Evolutionary conservation across 2,797 vertebrate genomes (phyloP).

Genomic region (Brachyalestes nurse): DNA sequence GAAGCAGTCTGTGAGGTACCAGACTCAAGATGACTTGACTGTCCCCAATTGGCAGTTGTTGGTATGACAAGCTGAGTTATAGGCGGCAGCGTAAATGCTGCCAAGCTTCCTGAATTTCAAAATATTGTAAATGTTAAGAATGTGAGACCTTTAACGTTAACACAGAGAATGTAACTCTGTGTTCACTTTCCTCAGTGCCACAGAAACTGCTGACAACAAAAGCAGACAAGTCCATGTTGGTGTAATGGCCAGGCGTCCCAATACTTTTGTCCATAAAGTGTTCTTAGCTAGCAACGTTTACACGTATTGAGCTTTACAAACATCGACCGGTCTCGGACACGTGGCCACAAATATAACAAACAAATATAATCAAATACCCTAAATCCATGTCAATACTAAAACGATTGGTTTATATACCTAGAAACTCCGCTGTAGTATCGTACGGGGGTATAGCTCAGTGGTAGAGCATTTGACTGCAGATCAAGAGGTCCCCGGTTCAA

Average conservation of each 20-base stretch:
- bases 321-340: background rate
- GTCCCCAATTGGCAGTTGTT: conserved; percentile 15
- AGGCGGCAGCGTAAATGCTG: fast-evolving
- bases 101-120: background rate
- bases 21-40: background rate
- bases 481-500: conserved; percentile 79
- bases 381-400: too few species aligned
- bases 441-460: conserved; percentile 73
- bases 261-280: too few species aligned
- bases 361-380: background rate
- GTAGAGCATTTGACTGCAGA: conserved; percentile 79
- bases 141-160: too few species aligned
- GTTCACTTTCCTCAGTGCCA: too few species aligned
- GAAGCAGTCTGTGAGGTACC: too few species aligned
- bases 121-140: too few species aligned
- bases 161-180: too few species aligned
- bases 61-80: background rate
- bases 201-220: too few species aligned
- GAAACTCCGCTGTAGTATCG: fast-evolving
- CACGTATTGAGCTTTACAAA: background rate
- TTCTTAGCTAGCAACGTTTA: background rate
- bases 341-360: background rate
- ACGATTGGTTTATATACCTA: too few species aligned
- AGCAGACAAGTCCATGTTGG: too few species aligned
- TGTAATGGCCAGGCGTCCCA: too few species aligned